These are phyloP conservation scores for Sinosuthora webbiana DNA, from an alignment of 2,113 vertebrate genomes.

Conservation along the genomic window DNA sequence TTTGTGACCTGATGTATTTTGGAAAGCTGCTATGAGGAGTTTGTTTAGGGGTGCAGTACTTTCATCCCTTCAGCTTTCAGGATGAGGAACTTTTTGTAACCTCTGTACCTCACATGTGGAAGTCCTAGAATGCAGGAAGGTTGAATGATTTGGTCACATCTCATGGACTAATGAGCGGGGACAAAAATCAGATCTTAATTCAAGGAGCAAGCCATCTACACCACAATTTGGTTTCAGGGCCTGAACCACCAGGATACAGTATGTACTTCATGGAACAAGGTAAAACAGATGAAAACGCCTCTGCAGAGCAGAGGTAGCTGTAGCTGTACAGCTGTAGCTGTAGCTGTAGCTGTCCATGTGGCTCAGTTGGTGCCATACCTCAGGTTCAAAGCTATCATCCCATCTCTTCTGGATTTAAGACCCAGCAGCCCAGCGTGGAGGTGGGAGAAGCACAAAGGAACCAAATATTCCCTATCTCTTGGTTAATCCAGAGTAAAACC, in stretches of 20 bases:
- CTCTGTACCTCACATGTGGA: background rate
- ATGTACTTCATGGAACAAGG: background rate
- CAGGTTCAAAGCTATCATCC: background rate
- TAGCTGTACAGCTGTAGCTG: too few relatives aligned
- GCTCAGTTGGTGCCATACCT: rapidly evolving
- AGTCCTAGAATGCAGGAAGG: background rate
- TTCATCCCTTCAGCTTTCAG: background rate
- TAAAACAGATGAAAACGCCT: background rate
- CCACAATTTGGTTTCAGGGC: background rate
- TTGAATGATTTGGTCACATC: background rate
- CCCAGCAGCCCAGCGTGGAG: background rate
- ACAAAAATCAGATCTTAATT: background rate
- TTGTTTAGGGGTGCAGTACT: background rate
- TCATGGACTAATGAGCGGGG: rapidly evolving
- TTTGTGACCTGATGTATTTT: background rate
- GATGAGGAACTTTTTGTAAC: rapidly evolving
- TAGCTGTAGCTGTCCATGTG: too few relatives aligned
- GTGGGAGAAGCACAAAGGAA: background rate
- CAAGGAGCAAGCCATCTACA: rapidly evolving
- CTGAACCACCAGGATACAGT: background rate
- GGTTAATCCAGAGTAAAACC: background rate
- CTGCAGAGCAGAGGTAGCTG: background rate
- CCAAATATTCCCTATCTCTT: rapidly evolving
- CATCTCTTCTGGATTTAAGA: background rate
- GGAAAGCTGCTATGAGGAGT: background rate